Base-by-base conservation (phyloP, 2,797 vertebrate genomes). In the Acomys russatus region DNA sequence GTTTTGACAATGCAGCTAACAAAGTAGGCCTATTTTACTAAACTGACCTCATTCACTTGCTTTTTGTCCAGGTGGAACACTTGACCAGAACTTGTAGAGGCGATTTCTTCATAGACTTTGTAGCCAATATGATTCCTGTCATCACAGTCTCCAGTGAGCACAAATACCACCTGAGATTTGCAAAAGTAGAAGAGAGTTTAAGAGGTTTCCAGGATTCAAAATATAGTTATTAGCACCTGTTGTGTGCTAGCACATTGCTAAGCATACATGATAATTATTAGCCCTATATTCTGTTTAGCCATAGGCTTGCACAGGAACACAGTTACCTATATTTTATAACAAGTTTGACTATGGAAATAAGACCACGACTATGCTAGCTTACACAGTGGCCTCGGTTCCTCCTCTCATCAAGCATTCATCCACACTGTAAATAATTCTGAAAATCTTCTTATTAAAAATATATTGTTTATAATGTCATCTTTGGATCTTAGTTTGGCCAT, bases 61-160 rank as follows among this genome's bases (percentile, higher is more conserved):
- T 99, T 99, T 98, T 99, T 99, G 98, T 99, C 99, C 94, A 99
- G 98, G 97, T 99, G 99, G 98, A 99, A 99, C 91, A 99, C 99
- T 98, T 99, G 99, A 59, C 99, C 99, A 63, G 99, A 99, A 98
- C 99, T 99, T 49, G 99, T 99, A 35, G 99, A 99, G 70, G 99
- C 99, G 20, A 99, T 99, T 98, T 99, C 99, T 98, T 99, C 99
- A 44, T 99, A 99, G 59, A 98, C 99, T 97, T 99, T 99, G 98
- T 99, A 99, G 95, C 99, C 99, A 10, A 99, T 98, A 90, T 99
- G 99, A 78, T 97, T 98, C 97, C 99, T 99, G 91, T 99, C 99
- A 98, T 99, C 99, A 97, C 99, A 99, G 98, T 99, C 99, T 88
- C 99, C 99, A 9, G 99, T 99, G 96, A 99, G 98, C 96, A 99